Percentiles rank a stretch among this genome's conserved stretches.
phyloP scores from a whole-genome alignment of 2,888 invertebrate species.

The Eulithis prunata region DNA sequence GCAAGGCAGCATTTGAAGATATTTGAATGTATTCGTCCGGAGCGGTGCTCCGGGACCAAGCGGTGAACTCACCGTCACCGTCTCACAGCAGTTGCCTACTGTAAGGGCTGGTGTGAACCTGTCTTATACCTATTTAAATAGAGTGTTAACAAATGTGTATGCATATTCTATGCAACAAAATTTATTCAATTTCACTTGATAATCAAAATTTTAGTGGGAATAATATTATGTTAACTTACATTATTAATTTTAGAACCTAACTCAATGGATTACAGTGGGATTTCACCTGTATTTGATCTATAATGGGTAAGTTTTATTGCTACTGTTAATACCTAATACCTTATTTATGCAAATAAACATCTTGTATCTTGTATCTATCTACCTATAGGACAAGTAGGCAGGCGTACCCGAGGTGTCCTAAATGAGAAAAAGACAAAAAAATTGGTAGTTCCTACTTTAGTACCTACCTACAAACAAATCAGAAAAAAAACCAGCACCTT shows the following conservation, averaged over 20 bases:
- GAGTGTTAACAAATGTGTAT: background rate
- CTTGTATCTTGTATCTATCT: too few relatives aligned
- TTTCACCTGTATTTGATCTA: slow-evolving; percentile 1
- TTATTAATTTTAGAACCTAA: background rate
- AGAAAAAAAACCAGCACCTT: too few relatives aligned
- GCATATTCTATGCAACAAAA: background rate
- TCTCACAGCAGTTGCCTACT: slow-evolving; percentile 61
- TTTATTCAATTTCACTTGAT: background rate
- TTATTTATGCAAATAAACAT: too few relatives aligned
- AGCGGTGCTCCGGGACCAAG: slow-evolving; percentile 51
- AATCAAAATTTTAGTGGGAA: background rate
- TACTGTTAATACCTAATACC: too few relatives aligned
- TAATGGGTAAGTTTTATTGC: slow-evolving; percentile 22
- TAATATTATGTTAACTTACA: background rate
- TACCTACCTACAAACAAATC: too few relatives aligned
- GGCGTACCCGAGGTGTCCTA: background rate
- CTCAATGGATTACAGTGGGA: slow-evolving; percentile 34
- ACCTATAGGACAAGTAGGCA: background rate
- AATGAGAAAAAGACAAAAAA: too few relatives aligned
- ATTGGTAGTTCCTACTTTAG: too few relatives aligned
- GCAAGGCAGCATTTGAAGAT: slow-evolving; percentile 62
- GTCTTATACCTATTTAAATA: slow-evolving; percentile 51
- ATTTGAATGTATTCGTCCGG: slow-evolving; percentile 72
- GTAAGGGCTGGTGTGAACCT: slow-evolving; percentile 56
- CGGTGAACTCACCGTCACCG: slow-evolving; percentile 54